These are phyloP conservation scores for Nymphicus hollandicus DNA, from an alignment of 2,113 vertebrate genomes.

Conservation along the genomic window DNA sequence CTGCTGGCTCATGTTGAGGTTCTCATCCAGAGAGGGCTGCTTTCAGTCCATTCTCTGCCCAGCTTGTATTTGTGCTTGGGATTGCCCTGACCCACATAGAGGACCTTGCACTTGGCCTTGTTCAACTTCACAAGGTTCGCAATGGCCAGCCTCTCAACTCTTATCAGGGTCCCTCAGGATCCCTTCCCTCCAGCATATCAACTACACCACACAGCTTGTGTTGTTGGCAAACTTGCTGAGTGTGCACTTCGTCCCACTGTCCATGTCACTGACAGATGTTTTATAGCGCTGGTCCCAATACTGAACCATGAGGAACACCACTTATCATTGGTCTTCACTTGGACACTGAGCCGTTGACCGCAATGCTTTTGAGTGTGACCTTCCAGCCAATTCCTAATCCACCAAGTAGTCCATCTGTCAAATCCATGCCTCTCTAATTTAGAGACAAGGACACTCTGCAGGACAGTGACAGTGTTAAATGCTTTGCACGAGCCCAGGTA, in stretches of 20 bases:
- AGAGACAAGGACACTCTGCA: neutral
- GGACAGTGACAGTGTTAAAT: neutral
- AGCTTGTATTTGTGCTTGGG: neutral
- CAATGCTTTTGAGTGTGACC: neutral
- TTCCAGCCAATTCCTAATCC: neutral
- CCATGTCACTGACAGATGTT: neutral
- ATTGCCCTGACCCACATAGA: neutral
- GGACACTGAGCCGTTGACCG: neutral
- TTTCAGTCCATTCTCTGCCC: neutral
- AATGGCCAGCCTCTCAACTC: neutral
- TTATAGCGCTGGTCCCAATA: neutral
- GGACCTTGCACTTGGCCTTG: neutral
- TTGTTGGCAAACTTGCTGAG: neutral
- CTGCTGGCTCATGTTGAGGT: neutral
- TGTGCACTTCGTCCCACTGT: neutral
- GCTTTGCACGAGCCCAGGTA: neutral
- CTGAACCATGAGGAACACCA: neutral
- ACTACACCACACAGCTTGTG: neutral
- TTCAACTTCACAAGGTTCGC: neutral
- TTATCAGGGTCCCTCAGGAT: neutral
- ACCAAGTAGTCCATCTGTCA: neutral
- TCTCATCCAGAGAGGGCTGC: neutral
- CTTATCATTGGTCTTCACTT: neutral
- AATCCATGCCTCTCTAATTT: neutral
- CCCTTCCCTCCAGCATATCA: neutral